phyloP scores from a whole-genome alignment of 2,113 vertebrate genomes.

The Notarius lentiginosus region DNA sequence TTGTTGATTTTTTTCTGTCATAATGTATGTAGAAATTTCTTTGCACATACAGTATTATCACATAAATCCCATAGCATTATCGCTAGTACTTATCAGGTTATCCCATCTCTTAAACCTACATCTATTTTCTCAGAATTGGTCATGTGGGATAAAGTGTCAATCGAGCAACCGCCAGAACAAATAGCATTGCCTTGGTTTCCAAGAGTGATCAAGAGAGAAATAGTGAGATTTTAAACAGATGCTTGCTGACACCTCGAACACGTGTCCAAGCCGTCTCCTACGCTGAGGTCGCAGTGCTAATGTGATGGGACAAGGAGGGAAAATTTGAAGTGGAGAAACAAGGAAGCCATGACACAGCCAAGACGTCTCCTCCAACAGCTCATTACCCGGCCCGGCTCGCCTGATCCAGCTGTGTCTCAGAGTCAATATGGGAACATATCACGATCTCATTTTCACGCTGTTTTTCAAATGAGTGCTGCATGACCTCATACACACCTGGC shows the following conservation, averaged over 20 bases:
- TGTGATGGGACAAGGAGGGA: neutral
- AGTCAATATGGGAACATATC: constrained; percentile 26
- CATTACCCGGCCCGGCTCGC: constrained; percentile 13
- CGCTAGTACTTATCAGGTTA: neutral
- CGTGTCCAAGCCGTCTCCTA: constrained; percentile 21
- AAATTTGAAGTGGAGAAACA: neutral
- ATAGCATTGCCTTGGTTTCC: constrained; percentile 47
- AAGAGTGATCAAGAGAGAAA: constrained; percentile 24
- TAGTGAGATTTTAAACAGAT: constrained; percentile 37
- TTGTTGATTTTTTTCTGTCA: neutral
- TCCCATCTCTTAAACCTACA: constrained; percentile 37
- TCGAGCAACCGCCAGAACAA: constrained; percentile 64
- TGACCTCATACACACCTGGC: constrained; percentile 46
- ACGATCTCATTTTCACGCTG: constrained; percentile 41
- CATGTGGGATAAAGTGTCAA: constrained; percentile 61
- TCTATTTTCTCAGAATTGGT: constrained; percentile 59
- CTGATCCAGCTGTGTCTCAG: constrained; percentile 15
- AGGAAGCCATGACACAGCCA: constrained; percentile 34
- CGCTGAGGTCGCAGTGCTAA: neutral
- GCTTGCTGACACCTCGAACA: constrained; percentile 15
- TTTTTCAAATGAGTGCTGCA: constrained; percentile 29
- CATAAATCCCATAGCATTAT: neutral
- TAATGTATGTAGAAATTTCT: neutral
- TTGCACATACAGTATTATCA: neutral
- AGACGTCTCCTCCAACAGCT: constrained; percentile 37